Conservation (phyloP, 2,888 invertebrate species). For the Papilio gigon region DNA sequence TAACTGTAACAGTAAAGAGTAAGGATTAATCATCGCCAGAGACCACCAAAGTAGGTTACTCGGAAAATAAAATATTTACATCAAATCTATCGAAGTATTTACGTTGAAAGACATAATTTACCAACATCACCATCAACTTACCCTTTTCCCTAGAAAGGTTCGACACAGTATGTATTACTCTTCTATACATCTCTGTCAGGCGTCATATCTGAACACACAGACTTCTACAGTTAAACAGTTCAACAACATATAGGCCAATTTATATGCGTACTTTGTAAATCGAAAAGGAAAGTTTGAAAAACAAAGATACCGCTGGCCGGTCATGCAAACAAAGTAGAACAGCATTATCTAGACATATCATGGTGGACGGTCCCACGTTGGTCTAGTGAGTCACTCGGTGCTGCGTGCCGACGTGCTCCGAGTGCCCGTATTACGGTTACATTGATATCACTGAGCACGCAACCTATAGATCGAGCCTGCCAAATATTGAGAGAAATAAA, state of each 20-base stretch:
- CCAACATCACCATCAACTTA: too few relatives aligned
- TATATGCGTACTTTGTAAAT: slow-evolving; percentile 18
- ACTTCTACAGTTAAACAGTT: too few relatives aligned
- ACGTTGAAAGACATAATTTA: slow-evolving; percentile 8
- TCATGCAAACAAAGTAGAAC: slow-evolving; percentile 59
- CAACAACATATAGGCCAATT: not conserved
- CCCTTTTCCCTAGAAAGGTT: too few relatives aligned
- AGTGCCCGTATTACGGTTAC: slow-evolving; percentile 55
- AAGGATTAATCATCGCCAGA: not conserved
- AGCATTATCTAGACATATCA: slow-evolving; percentile 60
- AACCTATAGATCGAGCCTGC: slow-evolving; percentile 47
- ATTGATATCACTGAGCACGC: slow-evolving; percentile 54
- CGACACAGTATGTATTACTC: too few relatives aligned
- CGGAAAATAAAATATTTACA: not conserved
- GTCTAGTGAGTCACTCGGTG: slow-evolving; percentile 50
- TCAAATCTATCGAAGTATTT: slow-evolving; percentile 8
- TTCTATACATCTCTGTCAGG: too few relatives aligned
- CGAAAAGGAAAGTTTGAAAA: slow-evolving; percentile 59
- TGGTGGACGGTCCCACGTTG: slow-evolving; percentile 59
- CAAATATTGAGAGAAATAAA: slow-evolving; percentile 9
- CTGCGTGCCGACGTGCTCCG: slow-evolving; percentile 47
- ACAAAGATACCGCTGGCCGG: slow-evolving; percentile 44
- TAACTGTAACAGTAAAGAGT: not conserved
- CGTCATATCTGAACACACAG: too few relatives aligned
- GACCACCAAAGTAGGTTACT: not conserved